Evolutionary conservation across 1,140 invertebrate species (phyloP), one percentile per base, ranked within the genome.

Genomic region (Mesaphorura yosii): DNA sequence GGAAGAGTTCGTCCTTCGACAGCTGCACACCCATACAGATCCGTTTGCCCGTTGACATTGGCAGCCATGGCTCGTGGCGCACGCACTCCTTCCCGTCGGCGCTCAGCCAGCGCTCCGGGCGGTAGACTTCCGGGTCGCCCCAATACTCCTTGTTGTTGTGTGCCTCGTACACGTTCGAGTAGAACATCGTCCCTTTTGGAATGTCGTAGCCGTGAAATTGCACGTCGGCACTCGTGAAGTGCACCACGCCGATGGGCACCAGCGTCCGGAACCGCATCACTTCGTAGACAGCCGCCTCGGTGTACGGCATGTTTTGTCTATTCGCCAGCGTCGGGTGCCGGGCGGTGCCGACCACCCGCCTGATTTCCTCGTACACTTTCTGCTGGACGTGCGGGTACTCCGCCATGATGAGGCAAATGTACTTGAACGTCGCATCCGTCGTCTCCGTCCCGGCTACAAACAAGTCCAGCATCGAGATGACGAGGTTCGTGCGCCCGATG

Each of bases 41-140:
- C 22, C 50, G 38, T 51, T 26, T 49, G 14, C 45, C 45, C 14
- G 19, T 19, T 6, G 45, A 47, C n/a, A 91, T 92, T 0, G 88
- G 88, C 73, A 93, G 80, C 69, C 91, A 92, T 67, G 76, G 87
- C 57, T 88, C 83, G 1, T 87, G 86, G 49, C 84, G 84, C 40
- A 72, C 72, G 20, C 91, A 78, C 19, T 68, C 56, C 66, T 84
- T 84, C 23, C 83, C 48, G 26, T 50, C 48, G 40, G 7, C 5
- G 14, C 17, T 48, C 6, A 75, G 51, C 67, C 73, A 75, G 48
- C 72, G 65, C 41, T 73, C 69, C 2, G 73, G 73, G 20, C 62
- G 57, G 53, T 69, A 75, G 19, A 47, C 52, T 19, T 68, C 61
- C 2, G 73, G 72, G 4, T 72, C 60, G 1, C 65, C 64, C 57